Evolutionary conservation across 1,140 invertebrate species (phyloP).

Genomic region (Musca vetustissima): DNA sequence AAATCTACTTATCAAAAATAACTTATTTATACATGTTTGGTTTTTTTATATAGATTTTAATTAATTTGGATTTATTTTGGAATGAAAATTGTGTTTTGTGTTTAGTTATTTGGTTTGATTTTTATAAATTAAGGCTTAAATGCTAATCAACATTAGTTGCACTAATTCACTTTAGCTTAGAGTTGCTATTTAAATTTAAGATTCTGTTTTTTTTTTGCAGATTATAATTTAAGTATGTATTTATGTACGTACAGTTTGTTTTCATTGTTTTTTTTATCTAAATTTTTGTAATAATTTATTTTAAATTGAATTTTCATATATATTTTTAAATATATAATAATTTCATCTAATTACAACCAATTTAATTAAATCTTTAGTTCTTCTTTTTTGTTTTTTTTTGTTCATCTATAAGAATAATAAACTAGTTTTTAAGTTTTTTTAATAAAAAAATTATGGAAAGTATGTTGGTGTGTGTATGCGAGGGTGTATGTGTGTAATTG

Average conservation of each 20-base stretch:
- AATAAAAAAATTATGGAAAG: conserved; percentile 7
- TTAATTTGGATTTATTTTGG: conserved; percentile 1
- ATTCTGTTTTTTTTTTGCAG: neutral
- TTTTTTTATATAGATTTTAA: neutral
- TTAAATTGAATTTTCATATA: neutral
- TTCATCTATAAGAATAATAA: neutral
- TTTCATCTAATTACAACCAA: conserved; percentile 24
- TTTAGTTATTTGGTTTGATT: neutral
- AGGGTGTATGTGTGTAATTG: neutral
- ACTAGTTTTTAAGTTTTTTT: neutral
- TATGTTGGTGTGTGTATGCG: neutral
- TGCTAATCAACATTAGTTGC: neutral
- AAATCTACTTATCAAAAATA: conserved; percentile 25
- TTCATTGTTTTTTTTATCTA: too few relatives aligned
- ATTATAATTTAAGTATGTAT: too few relatives aligned
- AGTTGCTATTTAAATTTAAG: neutral
- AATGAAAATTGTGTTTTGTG: conserved; percentile 1
- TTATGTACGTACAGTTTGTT: too few relatives aligned
- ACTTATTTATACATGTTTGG: neutral
- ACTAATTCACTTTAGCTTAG: too few relatives aligned
- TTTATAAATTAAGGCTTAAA: conserved; percentile 18
- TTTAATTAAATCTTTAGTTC: neutral
- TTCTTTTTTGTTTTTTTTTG: neutral
- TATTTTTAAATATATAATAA: conserved; percentile 7
- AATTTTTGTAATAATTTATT: neutral